Percentiles rank a stretch among this genome's conserved stretches.
Conservation (phyloP, 2,113 vertebrate genomes). For the Sturnus vulgaris region DNA sequence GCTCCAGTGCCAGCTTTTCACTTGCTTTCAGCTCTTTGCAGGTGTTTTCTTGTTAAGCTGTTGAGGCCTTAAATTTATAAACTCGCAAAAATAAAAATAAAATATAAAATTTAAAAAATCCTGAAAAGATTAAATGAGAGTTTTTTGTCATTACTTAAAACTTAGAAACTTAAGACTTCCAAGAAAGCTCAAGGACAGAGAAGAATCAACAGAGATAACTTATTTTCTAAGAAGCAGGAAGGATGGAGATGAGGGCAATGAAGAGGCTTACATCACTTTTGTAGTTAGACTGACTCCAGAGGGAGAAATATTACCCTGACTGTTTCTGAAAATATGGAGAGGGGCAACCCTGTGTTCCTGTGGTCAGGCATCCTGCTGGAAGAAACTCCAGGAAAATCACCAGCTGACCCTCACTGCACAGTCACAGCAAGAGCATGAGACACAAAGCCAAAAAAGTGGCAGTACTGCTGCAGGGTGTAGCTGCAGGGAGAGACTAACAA, state of each 20-base stretch:
- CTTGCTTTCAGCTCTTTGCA: neutral
- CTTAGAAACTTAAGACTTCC: neutral
- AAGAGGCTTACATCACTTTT: neutral
- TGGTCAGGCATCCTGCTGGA: rapidly evolving
- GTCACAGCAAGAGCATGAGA: neutral
- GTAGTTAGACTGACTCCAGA: neutral
- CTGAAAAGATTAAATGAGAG: neutral
- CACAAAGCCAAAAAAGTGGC: neutral
- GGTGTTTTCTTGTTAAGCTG: neutral
- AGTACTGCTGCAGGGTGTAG: neutral
- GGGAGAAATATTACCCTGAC: neutral
- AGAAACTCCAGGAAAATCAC: neutral
- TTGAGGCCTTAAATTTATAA: neutral
- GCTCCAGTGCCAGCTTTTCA: neutral
- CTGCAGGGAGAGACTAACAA: neutral
- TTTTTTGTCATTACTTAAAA: neutral
- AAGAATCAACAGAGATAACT: neutral
- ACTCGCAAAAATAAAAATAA: neutral
- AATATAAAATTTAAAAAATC: too few relatives aligned
- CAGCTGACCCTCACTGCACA: neutral
- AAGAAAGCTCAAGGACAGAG: neutral
- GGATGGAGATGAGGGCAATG: neutral
- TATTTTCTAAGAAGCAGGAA: neutral
- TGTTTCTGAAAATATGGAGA: neutral
- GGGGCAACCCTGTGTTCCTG: rapidly evolving